These are phyloP conservation scores for Myxocyprinus asiaticus DNA, from an alignment of 2,113 vertebrate species.

Conservation along the genomic window DNA sequence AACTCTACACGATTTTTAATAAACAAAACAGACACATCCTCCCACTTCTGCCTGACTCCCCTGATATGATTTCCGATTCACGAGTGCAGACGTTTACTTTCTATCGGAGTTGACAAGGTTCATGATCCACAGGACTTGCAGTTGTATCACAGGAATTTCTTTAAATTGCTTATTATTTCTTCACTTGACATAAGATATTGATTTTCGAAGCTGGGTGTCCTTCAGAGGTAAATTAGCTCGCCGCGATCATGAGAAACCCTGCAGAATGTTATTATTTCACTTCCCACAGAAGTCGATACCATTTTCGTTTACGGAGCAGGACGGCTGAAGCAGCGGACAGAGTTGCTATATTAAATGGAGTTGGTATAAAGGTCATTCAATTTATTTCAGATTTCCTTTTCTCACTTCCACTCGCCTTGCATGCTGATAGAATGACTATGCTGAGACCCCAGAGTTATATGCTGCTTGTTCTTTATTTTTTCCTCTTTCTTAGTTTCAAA, in stretches of 20 bases:
- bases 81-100: conserved; percentile 14
- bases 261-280: conserved; percentile 39
- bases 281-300: conserved; percentile 38
- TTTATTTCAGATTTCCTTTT: conserved; percentile 48
- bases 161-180: conserved; percentile 39
- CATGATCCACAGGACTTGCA: conserved; percentile 11
- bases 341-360: conserved; percentile 41
- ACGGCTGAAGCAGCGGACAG: not conserved
- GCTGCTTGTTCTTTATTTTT: not conserved
- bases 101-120: not conserved
- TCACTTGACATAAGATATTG: conserved; percentile 48
- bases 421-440: conserved; percentile 35
- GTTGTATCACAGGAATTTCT: conserved; percentile 25
- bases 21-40: conserved; percentile 16
- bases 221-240: conserved; percentile 50
- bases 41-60: not conserved
- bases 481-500: not conserved
- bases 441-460: not conserved
- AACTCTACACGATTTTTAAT: not conserved
- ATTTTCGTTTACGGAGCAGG: conserved; percentile 28
- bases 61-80: conserved; percentile 2
- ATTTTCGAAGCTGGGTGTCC: conserved; percentile 41
- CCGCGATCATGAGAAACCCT: conserved; percentile 42
- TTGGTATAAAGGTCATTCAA: conserved; percentile 54
- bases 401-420: conserved; percentile 20